Evolutionary conservation across 1,140 invertebrate species (phyloP), one percentile per base, ranked within the genome.

Genomic region (Spodoptera litura): DNA sequence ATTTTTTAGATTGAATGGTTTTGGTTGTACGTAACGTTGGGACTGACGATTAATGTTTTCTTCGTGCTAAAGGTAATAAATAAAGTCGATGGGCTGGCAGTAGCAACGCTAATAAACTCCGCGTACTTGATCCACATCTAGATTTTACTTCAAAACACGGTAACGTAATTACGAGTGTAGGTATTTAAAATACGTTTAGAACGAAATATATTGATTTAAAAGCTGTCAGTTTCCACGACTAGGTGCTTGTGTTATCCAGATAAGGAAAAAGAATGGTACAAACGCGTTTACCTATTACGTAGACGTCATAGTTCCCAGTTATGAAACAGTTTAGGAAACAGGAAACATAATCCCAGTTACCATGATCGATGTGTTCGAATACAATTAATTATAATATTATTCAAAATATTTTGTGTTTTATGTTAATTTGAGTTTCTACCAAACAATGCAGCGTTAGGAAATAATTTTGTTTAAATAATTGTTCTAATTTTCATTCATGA

Each of bases 401-500:
- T 74, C 56, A 52, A 74, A 74, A 62, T 62, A 61, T 74, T 61
- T 74, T 51, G 13, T 62, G 66, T 74, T 59, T 58, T 61, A 74
- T 74, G 72, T 56, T 61, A 74, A 74, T 74, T 52, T 51, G 4
- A 5, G 51, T 72, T 38, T 44, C 13, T 15, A 44, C 20, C n/a
- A 25, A 49, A 8, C 35, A 13, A 64, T 2, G 53, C 59, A 35
- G 56, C 20, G 15, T 27, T 51, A 74, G 44, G 58, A 20, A 74
- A 51, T 58, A 25, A 20, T 25, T 31, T 59, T 59, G n/a, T 73
- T 12, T 73, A 27, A 73, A 52, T 73, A 58, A 49, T 13, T 52
- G 64, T 70, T 70, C 49, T 66, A 66, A 49, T 51, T 49, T 49
- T 64, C 10, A 49, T 64, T 20, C 38, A 49, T 51, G 15, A 61